A percentile compares a stretch with the other conserved stretches of the same genome.
These are phyloP conservation scores for Scaptomyza parva DNA, from an alignment of 2,888 invertebrate genomes.

Conservation along the genomic window DNA sequence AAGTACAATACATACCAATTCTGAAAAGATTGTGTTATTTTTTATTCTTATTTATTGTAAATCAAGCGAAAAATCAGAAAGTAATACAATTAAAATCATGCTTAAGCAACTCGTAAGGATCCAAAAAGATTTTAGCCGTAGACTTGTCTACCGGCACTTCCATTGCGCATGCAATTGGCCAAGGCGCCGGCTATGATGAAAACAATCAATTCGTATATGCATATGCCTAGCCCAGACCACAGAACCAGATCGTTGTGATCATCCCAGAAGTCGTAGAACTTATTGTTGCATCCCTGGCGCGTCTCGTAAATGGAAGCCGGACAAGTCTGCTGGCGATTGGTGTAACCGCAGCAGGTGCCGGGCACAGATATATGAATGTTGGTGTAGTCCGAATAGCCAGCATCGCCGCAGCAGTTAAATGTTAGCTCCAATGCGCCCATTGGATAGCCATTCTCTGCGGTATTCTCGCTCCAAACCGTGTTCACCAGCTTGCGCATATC, in stretches of 20 bases:
- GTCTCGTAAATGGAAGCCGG: conserved; percentile 19
- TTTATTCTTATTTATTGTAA: background rate
- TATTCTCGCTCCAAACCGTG: conserved; percentile 80
- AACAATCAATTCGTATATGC: conserved; percentile 89
- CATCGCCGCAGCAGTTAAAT: conserved; percentile 76
- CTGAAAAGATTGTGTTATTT: too few relatives aligned
- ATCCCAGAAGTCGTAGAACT: conserved; percentile 83
- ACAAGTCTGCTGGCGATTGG: conserved; percentile 43
- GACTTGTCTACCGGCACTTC: conserved; percentile 31
- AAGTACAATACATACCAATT: too few relatives aligned
- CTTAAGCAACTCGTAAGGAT: background rate
- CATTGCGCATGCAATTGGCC: conserved; percentile 89
- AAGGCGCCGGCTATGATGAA: conserved; percentile 93
- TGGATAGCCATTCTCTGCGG: conserved; percentile 58
- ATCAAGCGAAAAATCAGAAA: background rate
- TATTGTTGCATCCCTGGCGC: conserved; percentile 58
- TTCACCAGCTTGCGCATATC: conserved; percentile 86
- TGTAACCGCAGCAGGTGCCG: conserved; percentile 72
- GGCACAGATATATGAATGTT: conserved; percentile 40
- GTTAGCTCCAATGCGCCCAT: conserved; percentile 78
- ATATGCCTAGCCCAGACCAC: conserved; percentile 88
- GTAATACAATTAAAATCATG: background rate
- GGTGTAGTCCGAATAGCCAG: conserved; percentile 46
- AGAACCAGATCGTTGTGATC: conserved; percentile 85
- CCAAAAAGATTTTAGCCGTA: conserved; percentile 12